Conservation (phyloP, 64 coral and sea anemone species). For the Montipora foliosa region DNA sequence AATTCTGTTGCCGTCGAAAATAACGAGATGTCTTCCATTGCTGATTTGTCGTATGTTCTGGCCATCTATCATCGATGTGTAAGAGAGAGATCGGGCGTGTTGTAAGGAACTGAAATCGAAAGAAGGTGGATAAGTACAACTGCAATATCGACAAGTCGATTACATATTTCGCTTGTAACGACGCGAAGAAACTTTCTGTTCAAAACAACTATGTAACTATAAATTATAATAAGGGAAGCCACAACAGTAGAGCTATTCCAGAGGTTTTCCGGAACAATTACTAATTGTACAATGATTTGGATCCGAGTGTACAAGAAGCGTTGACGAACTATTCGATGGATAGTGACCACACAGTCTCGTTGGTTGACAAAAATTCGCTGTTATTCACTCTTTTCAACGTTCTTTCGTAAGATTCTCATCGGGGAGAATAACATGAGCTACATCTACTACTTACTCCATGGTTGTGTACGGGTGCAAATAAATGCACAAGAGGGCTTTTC, state of each 20-base stretch:
- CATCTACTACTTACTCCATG: conserved; percentile 90
- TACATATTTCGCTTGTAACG: background rate
- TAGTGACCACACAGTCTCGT: background rate
- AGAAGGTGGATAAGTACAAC: background rate
- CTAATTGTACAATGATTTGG: no score
- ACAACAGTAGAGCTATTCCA: background rate
- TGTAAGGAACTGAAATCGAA: conserved; percentile 80
- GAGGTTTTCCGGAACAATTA: background rate
- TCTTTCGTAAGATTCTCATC: background rate
- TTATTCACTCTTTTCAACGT: background rate
- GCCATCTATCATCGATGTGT: conserved; percentile 80
- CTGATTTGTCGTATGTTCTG: conserved; percentile 82
- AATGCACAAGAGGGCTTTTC: conserved; percentile 56
- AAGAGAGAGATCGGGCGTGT: conserved; percentile 31
- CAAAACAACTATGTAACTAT: background rate
- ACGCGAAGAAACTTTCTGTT: background rate
- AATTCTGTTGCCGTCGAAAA: conserved; percentile 60
- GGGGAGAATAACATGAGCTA: background rate
- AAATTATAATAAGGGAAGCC: background rate
- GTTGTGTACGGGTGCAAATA: conserved; percentile 83
- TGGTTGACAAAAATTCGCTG: background rate
- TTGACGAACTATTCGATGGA: no score
- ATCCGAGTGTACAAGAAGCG: no score
- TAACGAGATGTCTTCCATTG: conserved; percentile 76
- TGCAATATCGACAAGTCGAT: background rate